Evolutionary conservation across 2,113 vertebrate genomes (phyloP).

Genomic region (Upupa epops): DNA sequence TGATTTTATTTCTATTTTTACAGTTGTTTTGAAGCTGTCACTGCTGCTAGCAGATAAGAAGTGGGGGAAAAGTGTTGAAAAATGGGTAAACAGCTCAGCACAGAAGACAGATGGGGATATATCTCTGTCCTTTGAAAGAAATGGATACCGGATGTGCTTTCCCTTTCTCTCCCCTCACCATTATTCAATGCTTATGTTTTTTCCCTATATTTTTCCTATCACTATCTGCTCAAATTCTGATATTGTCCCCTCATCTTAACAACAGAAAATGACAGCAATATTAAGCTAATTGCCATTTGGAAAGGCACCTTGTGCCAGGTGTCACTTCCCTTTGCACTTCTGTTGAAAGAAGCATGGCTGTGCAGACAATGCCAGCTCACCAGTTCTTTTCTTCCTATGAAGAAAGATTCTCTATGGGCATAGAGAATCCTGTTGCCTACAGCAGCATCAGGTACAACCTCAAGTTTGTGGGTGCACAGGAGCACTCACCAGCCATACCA

Average conservation of each 20-base stretch:
- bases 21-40: constrained; percentile 1
- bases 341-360: neutral
- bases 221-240: neutral
- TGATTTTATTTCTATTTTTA: neutral
- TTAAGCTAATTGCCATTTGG: neutral
- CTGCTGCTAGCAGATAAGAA: neutral
- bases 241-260: neutral
- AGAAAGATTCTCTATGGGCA: too few relatives aligned
- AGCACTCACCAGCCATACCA: neutral
- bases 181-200: neutral
- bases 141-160: constrained; percentile 25
- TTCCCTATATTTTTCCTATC: constrained; percentile 15
- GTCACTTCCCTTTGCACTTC: neutral
- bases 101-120: neutral
- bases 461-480: rapidly evolving
- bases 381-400: neutral
- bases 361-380: neutral
- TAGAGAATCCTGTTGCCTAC: neutral
- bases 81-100: neutral
- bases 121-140: constrained; percentile 9
- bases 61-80: neutral
- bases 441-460: neutral
- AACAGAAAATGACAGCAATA: neutral
- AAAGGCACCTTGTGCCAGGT: neutral
- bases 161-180: neutral